Conservation (phyloP, 2,113 vertebrate genomes). For the Entelurus aequoreus region DNA sequence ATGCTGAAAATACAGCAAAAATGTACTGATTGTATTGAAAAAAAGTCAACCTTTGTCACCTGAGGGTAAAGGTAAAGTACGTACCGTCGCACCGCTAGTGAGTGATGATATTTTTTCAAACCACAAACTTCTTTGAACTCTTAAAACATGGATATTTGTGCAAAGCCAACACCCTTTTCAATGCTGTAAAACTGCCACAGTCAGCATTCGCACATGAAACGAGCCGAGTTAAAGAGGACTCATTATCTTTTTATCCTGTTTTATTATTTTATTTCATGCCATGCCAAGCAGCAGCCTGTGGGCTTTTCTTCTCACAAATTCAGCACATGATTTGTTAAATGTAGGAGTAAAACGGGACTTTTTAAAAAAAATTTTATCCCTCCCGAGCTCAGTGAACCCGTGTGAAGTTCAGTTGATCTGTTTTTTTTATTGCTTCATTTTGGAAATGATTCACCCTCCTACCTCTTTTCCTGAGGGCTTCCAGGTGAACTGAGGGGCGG, state of each 20-base stretch:
- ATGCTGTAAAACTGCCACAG: constrained; percentile 19
- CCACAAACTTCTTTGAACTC: background rate
- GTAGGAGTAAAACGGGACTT: constrained; percentile 13
- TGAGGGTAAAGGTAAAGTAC: too few relatives aligned
- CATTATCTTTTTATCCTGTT: constrained; percentile 21
- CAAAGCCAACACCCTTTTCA: background rate
- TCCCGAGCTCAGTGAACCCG: background rate
- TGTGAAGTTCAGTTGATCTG: constrained; percentile 28
- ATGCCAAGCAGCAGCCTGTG: constrained; percentile 6
- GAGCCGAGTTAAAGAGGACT: constrained; percentile 9
- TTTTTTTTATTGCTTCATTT: background rate
- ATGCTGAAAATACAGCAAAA: too few relatives aligned
- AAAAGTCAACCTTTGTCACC: too few relatives aligned
- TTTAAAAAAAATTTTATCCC: too few relatives aligned
- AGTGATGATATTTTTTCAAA: background rate
- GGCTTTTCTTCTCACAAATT: constrained; percentile 22
- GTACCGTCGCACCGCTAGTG: too few relatives aligned
- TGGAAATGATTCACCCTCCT: background rate
- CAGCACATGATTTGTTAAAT: constrained; percentile 13
- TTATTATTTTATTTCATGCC: constrained; percentile 8
- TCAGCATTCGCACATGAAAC: constrained; percentile 17
- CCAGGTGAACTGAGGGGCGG: constrained; percentile 63
- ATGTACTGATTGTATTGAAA: too few relatives aligned
- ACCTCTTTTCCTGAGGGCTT: constrained; percentile 58
- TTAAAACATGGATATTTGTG: background rate